Conservation (phyloP, 2,797 vertebrate genomes). For the Sphenodon punctatus region DNA sequence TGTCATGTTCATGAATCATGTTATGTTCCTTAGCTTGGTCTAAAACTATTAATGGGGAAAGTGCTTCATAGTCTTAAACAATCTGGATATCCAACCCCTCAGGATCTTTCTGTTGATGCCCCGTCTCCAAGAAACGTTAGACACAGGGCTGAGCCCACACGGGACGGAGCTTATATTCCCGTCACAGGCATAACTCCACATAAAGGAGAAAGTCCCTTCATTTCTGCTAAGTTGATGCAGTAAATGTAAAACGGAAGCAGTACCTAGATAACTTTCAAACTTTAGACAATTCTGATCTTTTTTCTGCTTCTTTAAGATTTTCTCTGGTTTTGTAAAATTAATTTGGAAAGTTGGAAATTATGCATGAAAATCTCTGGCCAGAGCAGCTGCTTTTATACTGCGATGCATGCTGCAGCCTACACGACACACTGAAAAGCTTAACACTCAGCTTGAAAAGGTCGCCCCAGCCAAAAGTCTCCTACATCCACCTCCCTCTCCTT, state of each 20-base stretch:
- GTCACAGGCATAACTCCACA: slow-evolving; percentile 20
- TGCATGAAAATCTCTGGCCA: not conserved
- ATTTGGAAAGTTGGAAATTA: not conserved
- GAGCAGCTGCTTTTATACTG: not conserved
- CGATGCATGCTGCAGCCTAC: not conserved
- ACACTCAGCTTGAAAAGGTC: not conserved
- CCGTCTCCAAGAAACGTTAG: not conserved
- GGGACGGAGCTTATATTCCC: not conserved
- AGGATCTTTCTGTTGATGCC: not conserved
- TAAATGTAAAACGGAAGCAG: slow-evolving; percentile 39
- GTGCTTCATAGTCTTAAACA: too few species aligned
- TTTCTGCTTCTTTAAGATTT: not conserved
- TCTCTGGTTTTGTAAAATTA: not conserved
- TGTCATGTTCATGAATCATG: too few species aligned
- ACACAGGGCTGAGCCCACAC: not conserved
- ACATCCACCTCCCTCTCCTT: not conserved
- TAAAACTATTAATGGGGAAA: not conserved
- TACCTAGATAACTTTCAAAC: not conserved
- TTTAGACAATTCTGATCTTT: not conserved
- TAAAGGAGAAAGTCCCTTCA: slow-evolving; percentile 13
- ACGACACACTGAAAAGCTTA: not conserved
- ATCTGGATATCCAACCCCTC: not conserved
- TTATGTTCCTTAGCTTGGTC: not conserved
- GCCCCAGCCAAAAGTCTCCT: not conserved
- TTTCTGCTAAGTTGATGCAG: slow-evolving; percentile 8